These are phyloP conservation scores for Phataginus tricuspis DNA, from an alignment of 2,797 vertebrate species.

Conservation along the genomic window DNA sequence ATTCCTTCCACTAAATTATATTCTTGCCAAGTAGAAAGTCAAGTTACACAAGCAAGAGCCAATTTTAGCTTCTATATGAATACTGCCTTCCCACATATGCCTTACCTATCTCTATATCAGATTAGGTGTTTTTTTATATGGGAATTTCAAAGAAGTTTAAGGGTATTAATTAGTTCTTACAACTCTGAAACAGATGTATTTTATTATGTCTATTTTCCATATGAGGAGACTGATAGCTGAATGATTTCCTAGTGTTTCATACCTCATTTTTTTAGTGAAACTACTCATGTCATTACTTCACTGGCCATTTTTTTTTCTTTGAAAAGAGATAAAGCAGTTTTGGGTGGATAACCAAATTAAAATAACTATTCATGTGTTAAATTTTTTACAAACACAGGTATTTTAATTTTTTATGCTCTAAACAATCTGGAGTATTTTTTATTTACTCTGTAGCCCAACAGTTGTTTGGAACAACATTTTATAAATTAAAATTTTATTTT, in stretches of 20 bases:
- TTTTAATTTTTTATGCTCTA: background rate
- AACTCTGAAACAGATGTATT: background rate
- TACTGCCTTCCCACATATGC: background rate
- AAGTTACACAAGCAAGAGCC: constrained; percentile 40
- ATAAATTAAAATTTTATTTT: constrained; percentile 47
- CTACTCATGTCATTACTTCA: background rate
- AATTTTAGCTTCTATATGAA: constrained; percentile 5
- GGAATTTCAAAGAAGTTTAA: constrained; percentile 58
- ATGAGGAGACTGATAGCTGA: background rate
- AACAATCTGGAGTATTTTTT: background rate
- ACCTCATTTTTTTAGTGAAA: background rate
- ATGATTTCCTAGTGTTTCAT: background rate
- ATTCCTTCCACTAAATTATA: constrained; percentile 50
- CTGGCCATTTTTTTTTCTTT: background rate
- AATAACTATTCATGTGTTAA: background rate
- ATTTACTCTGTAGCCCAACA: background rate
- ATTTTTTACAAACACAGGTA: background rate
- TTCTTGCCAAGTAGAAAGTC: constrained; percentile 57
- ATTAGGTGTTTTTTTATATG: constrained; percentile 39
- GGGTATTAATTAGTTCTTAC: constrained; percentile 45
- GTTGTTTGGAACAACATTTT: constrained; percentile 23
- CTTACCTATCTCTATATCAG: background rate
- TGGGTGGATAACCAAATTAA: constrained; percentile 25
- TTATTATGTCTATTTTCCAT: background rate
- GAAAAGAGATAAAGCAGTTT: constrained; percentile 1